These are phyloP conservation scores for Dreissena rostriformis DNA, from an alignment of 1,140 invertebrate species.

Conservation along the genomic window DNA sequence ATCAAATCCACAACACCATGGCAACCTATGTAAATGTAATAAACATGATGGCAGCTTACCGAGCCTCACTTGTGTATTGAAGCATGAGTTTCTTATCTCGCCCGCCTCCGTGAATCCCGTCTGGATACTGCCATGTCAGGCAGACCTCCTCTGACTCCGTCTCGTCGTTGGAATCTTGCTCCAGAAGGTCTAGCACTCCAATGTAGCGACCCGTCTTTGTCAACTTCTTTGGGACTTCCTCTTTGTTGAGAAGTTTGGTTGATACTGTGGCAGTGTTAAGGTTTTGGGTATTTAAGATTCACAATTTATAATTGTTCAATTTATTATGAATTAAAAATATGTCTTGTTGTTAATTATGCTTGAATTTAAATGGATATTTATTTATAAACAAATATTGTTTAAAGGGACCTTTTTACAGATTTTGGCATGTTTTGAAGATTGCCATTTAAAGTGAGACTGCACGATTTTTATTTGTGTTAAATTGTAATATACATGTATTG, in stretches of 20 bases:
- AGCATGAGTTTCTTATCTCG: conserved; percentile 4
- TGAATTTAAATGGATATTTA: too few relatives aligned
- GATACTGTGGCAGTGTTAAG: conserved; percentile 31
- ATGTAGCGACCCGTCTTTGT: conserved; percentile 3
- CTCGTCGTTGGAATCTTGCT: not conserved
- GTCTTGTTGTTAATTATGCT: too few relatives aligned
- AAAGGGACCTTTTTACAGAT: too few relatives aligned
- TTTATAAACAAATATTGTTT: too few relatives aligned
- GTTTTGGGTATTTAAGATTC: not conserved
- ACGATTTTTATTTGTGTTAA: too few relatives aligned
- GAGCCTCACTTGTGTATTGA: conserved; percentile 42
- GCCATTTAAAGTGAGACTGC: too few relatives aligned
- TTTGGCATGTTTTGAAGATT: too few relatives aligned
- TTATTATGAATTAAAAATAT: too few relatives aligned
- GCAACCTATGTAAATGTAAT: too few relatives aligned
- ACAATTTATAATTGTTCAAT: too few relatives aligned
- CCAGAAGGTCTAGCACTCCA: conserved; percentile 29
- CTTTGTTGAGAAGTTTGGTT: not conserved
- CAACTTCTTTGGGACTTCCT: conserved; percentile 1
- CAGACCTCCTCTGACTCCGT: not conserved
- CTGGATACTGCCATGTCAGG: conserved; percentile 42
- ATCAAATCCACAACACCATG: too few relatives aligned
- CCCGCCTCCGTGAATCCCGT: conserved; percentile 24
- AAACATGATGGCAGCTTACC: not conserved
- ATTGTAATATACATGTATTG: too few relatives aligned